These are phyloP conservation scores for Lutjanus argentimaculatus DNA, from an alignment of 2,797 vertebrate species.

Conservation along the genomic window DNA sequence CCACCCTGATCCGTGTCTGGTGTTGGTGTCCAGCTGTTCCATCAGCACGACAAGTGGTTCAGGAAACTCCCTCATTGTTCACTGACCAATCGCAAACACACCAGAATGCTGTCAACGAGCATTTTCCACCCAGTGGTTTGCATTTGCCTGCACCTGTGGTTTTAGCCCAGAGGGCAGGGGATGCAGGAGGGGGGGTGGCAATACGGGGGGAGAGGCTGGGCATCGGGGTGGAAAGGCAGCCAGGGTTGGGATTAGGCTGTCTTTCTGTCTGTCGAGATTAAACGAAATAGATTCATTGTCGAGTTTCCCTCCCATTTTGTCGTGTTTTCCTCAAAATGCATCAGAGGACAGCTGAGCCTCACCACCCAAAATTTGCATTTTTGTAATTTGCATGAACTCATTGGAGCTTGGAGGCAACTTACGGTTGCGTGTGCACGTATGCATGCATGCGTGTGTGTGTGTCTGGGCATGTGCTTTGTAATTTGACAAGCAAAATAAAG, in stretches of 20 bases:
- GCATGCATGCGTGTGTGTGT: slow-evolving; percentile 53
- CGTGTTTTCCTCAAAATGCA: slow-evolving; percentile 73
- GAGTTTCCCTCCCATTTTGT: slow-evolving; percentile 55
- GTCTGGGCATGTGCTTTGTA: slow-evolving; percentile 56
- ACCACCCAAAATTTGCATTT: slow-evolving; percentile 72
- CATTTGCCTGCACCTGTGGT: slow-evolving; percentile 82
- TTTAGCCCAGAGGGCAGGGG: slow-evolving; percentile 72
- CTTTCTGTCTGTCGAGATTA: slow-evolving; percentile 77
- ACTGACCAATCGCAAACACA: slow-evolving; percentile 83
- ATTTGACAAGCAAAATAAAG: slow-evolving; percentile 74
- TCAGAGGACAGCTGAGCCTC: slow-evolving; percentile 69
- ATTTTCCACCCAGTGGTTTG: slow-evolving; percentile 84
- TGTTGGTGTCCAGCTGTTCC: slow-evolving; percentile 83
- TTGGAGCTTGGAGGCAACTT: slow-evolving; percentile 73
- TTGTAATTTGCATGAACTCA: slow-evolving; percentile 81
- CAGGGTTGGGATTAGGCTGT: slow-evolving; percentile 74
- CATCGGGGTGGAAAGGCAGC: slow-evolving; percentile 76
- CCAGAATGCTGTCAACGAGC: slow-evolving; percentile 81
- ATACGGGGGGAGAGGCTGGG: slow-evolving; percentile 52
- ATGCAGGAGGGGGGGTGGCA: slow-evolving; percentile 49
- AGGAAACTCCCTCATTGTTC: slow-evolving; percentile 84
- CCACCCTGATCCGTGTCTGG: slow-evolving; percentile 74
- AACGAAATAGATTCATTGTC: slow-evolving; percentile 69
- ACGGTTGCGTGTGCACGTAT: slow-evolving; percentile 68
- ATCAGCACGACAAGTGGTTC: slow-evolving; percentile 84